phyloP scores from a whole-genome alignment of 2,797 vertebrate species.

The Buphagus erythrorhynchus region DNA sequence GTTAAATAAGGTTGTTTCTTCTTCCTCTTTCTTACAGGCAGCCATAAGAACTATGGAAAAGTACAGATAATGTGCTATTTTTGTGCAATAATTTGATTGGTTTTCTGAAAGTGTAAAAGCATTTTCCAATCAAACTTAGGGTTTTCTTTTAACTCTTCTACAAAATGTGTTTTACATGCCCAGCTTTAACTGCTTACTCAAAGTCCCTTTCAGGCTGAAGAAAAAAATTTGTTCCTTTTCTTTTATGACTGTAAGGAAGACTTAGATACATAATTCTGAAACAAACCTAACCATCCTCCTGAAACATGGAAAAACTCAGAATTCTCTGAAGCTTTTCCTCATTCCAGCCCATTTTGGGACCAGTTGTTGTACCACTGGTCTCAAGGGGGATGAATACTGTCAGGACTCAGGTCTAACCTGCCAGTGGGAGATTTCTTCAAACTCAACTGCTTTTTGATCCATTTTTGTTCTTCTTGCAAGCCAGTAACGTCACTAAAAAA shows the following conservation, averaged over 20 bases:
- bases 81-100: not conserved
- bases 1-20: not conserved
- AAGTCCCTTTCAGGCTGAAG: not conserved
- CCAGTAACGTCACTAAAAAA: not conserved
- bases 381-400: fast-evolving
- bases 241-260: not conserved
- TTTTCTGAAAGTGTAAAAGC: not conserved
- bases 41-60: not conserved
- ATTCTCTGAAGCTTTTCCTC: not conserved
- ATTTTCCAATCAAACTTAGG: not conserved
- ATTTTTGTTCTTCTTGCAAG: not conserved
- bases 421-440: not conserved
- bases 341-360: not conserved
- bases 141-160: not conserved
- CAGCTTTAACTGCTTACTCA: not conserved
- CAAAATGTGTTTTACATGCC: not conserved
- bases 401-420: not conserved
- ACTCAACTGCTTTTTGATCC: not conserved
- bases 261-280: not conserved
- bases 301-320: not conserved
- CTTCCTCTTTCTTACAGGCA: conserved; percentile 1
- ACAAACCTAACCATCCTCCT: not conserved
- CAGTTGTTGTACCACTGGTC: not conserved
- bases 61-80: not conserved
- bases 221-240: not conserved